Base-by-base conservation (phyloP, 2,113 vertebrate genomes). In the Ondatra zibethicus region DNA sequence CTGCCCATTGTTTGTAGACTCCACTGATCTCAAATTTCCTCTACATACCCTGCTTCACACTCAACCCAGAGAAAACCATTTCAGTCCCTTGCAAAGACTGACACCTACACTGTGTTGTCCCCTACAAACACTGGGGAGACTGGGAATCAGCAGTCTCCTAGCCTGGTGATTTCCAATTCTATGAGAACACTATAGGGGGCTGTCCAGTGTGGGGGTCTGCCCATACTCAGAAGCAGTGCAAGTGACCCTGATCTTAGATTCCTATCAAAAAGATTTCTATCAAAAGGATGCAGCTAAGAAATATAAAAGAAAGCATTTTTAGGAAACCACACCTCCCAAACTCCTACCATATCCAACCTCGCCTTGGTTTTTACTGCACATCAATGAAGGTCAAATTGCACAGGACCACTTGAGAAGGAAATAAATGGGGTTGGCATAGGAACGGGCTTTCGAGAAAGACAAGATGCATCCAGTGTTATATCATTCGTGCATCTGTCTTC, bases 41-140 rank as follows among this genome's bases (percentile, higher is more conserved):
- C 72, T 7, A 2, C 42, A 55, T 12, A 92, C 4, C 7, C 75
- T 78, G 13, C 3, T 94, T 92, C 61, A 73, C 3, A 10, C 17
- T 45, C 27, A 45, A n/a, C 42, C 52, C 75, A 73, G 45, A 92
- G 25, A 92, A 95, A 96, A 52, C 1, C 85, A 82, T 90, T 78
- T 84, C n/a, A 58, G 47, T 68, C 14, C 39, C 47, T 91, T 75
- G 10, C 21, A 31, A 73, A 90, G 45, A 52, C 3, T n/a, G 16
- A 5, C 63, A 47, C 27, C 2, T 52, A 6, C 29, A 31, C 58
- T 21, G 3, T 61, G 3, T 39, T 10, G 23, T 4, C 25, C 45
- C 73, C 95, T 84, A 89, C 42, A 81, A 82, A 78, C 12, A 63
- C 6, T 45, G 7, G 1, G 66, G 50, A 33, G 58, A 58, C 17